These are phyloP conservation scores for Halictus rubicundus DNA, from an alignment of 1,140 invertebrate species.

Conservation along the genomic window DNA sequence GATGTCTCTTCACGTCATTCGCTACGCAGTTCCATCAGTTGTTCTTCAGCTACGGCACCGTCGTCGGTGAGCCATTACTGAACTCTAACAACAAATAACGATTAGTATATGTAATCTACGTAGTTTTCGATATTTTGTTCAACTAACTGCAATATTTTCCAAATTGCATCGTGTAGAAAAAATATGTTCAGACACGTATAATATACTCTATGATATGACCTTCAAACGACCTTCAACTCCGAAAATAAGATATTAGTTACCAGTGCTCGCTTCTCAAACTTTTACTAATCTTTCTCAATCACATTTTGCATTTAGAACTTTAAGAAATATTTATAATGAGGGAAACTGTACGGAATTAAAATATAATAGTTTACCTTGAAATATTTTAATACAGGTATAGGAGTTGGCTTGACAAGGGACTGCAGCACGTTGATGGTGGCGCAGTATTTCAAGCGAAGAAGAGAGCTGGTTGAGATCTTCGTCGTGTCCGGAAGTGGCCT, in stretches of 20 bases:
- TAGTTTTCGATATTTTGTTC: too few relatives aligned
- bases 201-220: too few relatives aligned
- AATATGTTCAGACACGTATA: too few relatives aligned
- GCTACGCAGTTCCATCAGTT: constrained; percentile 94
- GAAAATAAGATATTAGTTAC: too few relatives aligned
- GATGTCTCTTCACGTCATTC: constrained; percentile 93
- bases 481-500: constrained; percentile 92
- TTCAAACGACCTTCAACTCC: too few relatives aligned
- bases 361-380: background rate
- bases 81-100: background rate
- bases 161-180: too few relatives aligned
- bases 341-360: background rate
- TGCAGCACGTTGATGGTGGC: constrained; percentile 94
- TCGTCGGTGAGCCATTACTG: constrained; percentile 82
- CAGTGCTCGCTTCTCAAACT: too few relatives aligned
- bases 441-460: constrained; percentile 92
- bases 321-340: too few relatives aligned
- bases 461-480: constrained; percentile 93
- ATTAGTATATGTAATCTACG: too few relatives aligned
- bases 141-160: too few relatives aligned
- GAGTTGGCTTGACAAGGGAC: constrained; percentile 90
- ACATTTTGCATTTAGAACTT: too few relatives aligned
- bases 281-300: too few relatives aligned
- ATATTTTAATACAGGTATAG: constrained; percentile 84
- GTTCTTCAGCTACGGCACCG: constrained; percentile 90